Conservation (phyloP, 2,113 vertebrate genomes). For the Onychostruthus taczanowskii region DNA sequence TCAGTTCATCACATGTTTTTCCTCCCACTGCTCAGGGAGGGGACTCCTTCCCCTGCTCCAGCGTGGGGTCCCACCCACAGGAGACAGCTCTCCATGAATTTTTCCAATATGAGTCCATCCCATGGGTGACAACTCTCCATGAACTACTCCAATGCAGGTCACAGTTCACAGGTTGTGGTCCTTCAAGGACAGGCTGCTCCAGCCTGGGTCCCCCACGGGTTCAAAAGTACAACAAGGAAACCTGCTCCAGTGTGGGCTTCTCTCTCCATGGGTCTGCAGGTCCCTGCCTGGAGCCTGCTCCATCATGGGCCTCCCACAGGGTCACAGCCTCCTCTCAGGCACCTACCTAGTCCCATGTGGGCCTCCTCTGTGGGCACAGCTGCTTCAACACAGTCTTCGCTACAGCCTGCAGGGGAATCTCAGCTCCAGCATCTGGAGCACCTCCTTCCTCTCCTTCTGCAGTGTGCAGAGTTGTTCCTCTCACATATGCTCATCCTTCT, state of each 20-base stretch:
- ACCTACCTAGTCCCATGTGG: rapidly evolving
- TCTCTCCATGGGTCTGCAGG: not conserved
- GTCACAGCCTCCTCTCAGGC: not conserved
- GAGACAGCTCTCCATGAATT: not conserved
- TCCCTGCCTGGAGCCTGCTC: not conserved
- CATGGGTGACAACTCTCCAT: not conserved
- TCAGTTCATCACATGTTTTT: not conserved
- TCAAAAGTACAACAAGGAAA: not conserved
- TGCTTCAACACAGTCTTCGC: no score
- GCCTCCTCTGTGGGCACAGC: rapidly evolving
- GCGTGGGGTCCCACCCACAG: rapidly evolving
- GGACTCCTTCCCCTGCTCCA: not conserved
- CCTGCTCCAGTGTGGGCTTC: not conserved
- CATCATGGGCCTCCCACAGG: rapidly evolving
- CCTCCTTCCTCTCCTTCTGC: not conserved
- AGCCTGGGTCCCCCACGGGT: rapidly evolving
- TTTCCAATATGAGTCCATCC: not conserved
- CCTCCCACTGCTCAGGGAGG: not conserved
- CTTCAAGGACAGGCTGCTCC: not conserved
- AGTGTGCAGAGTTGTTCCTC: not conserved
- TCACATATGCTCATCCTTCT: not conserved
- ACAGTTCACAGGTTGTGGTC: not conserved
- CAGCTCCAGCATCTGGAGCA: not conserved
- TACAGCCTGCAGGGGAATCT: not conserved
- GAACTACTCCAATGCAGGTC: not conserved